phyloP scores from a whole-genome alignment of 2,113 vertebrate species.

The Hiodon alosoides region DNA sequence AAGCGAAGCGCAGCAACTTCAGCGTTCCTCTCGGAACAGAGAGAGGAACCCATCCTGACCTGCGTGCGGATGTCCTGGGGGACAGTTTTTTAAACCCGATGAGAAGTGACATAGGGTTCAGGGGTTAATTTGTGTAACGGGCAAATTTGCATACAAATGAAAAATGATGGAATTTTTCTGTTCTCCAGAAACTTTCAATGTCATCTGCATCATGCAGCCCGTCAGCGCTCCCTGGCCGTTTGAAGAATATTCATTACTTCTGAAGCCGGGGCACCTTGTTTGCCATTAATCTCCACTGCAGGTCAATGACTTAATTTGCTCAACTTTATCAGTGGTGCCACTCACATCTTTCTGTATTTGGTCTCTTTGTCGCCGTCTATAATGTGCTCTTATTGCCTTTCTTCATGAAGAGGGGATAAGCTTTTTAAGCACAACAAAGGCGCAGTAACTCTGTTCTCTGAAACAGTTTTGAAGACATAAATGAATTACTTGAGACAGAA shows the following conservation, averaged over 20 bases:
- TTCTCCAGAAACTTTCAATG: conserved; percentile 95
- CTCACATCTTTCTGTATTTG: conserved; percentile 67
- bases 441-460: conserved; percentile 64
- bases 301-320: conserved; percentile 94
- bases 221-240: conserved; percentile 68
- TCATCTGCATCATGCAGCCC: conserved; percentile 85
- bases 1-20: conserved; percentile 59
- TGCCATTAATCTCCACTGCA: conserved; percentile 88
- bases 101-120: conserved; percentile 93
- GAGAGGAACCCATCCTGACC: conserved; percentile 51
- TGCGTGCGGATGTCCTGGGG: conserved; percentile 52
- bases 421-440: conserved; percentile 64
- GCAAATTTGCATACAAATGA: conserved; percentile 99
- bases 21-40: conserved; percentile 62
- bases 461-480: conserved; percentile 69
- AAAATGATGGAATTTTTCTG: conserved; percentile 94
- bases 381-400: conserved; percentile 63
- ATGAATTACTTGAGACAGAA: conserved; percentile 70
- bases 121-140: conserved; percentile 99
- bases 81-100: conserved; percentile 80
- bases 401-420: conserved; percentile 62
- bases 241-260: conserved; percentile 90
- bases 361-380: conserved; percentile 73
- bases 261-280: conserved; percentile 93
- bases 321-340: conserved; percentile 81